Evolutionary conservation across 2,888 invertebrate genomes (phyloP), one percentile per base, ranked within the genome.

Genomic region (Trachelus iudaicus): DNA sequence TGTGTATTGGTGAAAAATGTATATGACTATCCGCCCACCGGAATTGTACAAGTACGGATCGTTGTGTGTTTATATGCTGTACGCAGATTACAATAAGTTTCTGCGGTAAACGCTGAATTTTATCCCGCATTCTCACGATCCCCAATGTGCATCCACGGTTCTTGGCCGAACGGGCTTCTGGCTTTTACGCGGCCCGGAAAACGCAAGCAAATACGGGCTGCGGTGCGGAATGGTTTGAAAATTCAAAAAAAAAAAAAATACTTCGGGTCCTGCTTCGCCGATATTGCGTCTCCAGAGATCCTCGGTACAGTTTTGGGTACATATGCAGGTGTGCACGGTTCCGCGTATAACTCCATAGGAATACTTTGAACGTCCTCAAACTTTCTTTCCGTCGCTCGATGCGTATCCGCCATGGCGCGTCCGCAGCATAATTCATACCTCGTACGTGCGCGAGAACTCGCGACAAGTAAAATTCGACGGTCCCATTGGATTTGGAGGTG

Each of bases 161-260:
- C 56, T 9, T 23, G 2, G 56, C 15, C 6, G 0, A 56, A 1
- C 2, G 15, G 23, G 23, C 2, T 56, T 9, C 9, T 23, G 23
- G 23, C 23, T 23, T 23, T 56, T 56, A 2, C 56, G 23, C 23
- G n/a, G 56, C 4, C 15, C 1, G 40, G 40, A 4, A 2, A 15
- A 4, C 2, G 9, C 23, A 2, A 23, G 56, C 23, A 56, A 56
- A 9, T 9, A 56, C 23, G 23, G 23, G 9, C 6, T 23, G 23
- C 4, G 40, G 40, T n/a, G n/a, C n/a, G 78, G 80, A 85, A 87
- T 87, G 88, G 87, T 88, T 88, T 82, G 80, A 78, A 85, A 86
- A 87, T 79, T 84, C 84, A n/a, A n/a, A n/a, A n/a, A n/a, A n/a
- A n/a, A n/a, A 83, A 75, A 85, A 81, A 86, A 88, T 87, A 85